These are phyloP conservation scores for Tenebrosternarchus preto DNA, from an alignment of 2,113 vertebrate species.

Conservation along the genomic window DNA sequence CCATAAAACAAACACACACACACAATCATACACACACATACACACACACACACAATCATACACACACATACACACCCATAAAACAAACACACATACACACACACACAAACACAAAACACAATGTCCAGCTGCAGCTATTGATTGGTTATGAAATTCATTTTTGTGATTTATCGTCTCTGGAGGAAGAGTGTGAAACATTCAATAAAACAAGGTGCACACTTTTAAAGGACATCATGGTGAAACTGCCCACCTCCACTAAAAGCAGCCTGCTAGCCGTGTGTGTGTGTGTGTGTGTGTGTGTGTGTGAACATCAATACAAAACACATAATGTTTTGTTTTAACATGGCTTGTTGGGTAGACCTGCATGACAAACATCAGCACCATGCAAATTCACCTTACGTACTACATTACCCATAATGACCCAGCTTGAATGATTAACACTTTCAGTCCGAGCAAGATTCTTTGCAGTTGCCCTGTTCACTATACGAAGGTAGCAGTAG, in stretches of 20 bases:
- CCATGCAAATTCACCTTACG: too few species aligned
- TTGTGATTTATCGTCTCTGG: slow-evolving; percentile 41
- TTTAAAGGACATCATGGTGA: slow-evolving; percentile 41
- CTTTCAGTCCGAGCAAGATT: too few species aligned
- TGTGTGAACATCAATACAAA: too few species aligned
- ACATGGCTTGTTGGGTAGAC: too few species aligned
- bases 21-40: background rate
- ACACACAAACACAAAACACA: background rate
- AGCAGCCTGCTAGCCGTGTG: background rate
- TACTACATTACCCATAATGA: too few species aligned
- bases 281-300: background rate
- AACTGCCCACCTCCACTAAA: slow-evolving; percentile 31
- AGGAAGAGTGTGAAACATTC: slow-evolving; percentile 16
- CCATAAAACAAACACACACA: too few species aligned
- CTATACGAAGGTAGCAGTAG: too few species aligned
- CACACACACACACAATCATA: background rate
- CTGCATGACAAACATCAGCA: too few species aligned
- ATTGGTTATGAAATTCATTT: slow-evolving; percentile 51
- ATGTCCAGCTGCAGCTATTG: slow-evolving; percentile 44
- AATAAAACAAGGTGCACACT: slow-evolving; percentile 41
- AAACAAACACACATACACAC: background rate
- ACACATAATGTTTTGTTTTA: too few species aligned
- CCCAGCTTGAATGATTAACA: too few species aligned
- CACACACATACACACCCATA: background rate
- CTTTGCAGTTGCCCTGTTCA: too few species aligned